Conservation (phyloP, 2,888 invertebrate genomes). For the Drosophila sordidula region DNA sequence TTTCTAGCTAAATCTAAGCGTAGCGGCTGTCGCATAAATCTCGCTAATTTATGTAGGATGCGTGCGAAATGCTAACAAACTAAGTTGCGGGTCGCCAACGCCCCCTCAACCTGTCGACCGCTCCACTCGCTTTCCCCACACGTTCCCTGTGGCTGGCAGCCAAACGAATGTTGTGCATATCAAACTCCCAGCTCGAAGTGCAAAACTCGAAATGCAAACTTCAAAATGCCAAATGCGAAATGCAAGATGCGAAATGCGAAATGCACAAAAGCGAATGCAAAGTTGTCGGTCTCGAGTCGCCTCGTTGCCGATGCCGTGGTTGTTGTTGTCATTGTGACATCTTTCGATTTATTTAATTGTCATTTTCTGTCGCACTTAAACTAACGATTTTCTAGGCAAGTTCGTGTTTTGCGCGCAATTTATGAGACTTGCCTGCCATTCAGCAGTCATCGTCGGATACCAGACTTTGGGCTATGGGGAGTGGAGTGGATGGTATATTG, state of each 20-base stretch:
- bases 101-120: slow-evolving; percentile 13
- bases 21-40: slow-evolving; percentile 69
- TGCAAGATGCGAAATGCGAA: not conserved
- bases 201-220: slow-evolving; percentile 25
- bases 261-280: slow-evolving; percentile 4
- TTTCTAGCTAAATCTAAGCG: slow-evolving; percentile 72
- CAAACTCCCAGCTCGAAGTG: slow-evolving; percentile 50
- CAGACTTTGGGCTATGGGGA: not conserved
- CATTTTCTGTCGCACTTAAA: slow-evolving; percentile 72
- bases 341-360: slow-evolving; percentile 77
- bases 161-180: slow-evolving; percentile 66
- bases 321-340: slow-evolving; percentile 60
- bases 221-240: slow-evolving; percentile 1
- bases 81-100: slow-evolving; percentile 48
- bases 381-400: slow-evolving; percentile 71
- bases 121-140: slow-evolving; percentile 3
- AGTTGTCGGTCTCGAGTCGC: slow-evolving; percentile 26
- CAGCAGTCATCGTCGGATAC: slow-evolving; percentile 29
- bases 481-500: slow-evolving; percentile 31
- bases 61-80: slow-evolving; percentile 77
- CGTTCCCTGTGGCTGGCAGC: slow-evolving; percentile 22
- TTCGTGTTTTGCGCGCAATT: slow-evolving; percentile 56
- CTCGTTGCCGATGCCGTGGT: not conserved
- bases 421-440: slow-evolving; percentile 63
- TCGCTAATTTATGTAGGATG: slow-evolving; percentile 73